Evolutionary conservation across 2,113 vertebrate genomes (phyloP), one percentile per base, ranked within the genome.

Genomic region (Entomyzon cyanotis): DNA sequence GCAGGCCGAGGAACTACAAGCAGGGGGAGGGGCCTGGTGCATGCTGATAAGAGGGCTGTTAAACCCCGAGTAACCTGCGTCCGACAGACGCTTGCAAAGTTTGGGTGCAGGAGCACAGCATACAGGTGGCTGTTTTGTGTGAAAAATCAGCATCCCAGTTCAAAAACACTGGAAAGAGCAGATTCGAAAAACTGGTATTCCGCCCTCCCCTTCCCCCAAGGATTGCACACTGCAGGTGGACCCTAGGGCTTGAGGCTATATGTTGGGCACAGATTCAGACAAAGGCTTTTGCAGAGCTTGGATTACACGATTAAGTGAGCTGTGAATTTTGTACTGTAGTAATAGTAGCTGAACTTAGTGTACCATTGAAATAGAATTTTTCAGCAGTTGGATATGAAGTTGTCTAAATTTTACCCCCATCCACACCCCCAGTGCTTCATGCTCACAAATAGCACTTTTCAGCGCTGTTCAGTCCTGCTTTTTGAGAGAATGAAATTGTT

Each of bases 191-290:
- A 33, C 30, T 68, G 8, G 1, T 22, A 8, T 17, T 44, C 41
- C 0, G 0, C 24, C 5, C 1, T 1, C 23, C 11, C 4, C 9
- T 1, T 2, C 8, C n/a, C 21, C 8, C 25, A 12, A 9, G 2
- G 17, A 21, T 1, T 49, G 28, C 24, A 41, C 3, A 0, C 4
- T n/a, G 17, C 31, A 30, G 50, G 37, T 69, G 19, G 10, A 8
- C 68, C n/a, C 11, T 39, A 14, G 35, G 60, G 8, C 23, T 24
- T 47, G 18, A 8, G 30, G 14, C 46, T 73, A 0, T 59, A 11
- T 46, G 28, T 11, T 20, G 10, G 9, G 46, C 50, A 60, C 12
- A n/a, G n/a, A 33, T 78, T 28, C 33, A 77, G 27, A 10, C 20
- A 42, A 33, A 39, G n/a, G 25, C 10, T 90, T 93, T 75, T 76